Conservation (phyloP, 2,797 vertebrate genomes). For the Remorina albescens region DNA sequence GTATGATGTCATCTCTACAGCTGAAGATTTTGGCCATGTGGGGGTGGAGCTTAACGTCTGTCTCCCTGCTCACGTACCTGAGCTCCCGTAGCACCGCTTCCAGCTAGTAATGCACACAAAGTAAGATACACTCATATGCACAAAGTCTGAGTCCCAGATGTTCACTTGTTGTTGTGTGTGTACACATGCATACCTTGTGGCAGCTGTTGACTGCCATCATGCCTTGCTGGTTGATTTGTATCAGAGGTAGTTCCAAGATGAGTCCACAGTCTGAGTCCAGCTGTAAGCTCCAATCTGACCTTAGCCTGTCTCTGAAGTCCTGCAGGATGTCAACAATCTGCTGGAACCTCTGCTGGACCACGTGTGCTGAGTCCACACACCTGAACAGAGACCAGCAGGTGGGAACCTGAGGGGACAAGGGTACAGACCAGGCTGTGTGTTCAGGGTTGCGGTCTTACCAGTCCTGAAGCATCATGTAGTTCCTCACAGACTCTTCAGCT, state of each 20-base stretch:
- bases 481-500: not conserved
- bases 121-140: not conserved
- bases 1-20: conserved; percentile 49
- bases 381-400: conserved; percentile 49
- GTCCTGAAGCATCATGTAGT: not conserved
- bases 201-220: conserved; percentile 82
- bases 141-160: too few relatives aligned
- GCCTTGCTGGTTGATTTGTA: conserved; percentile 48
- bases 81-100: conserved; percentile 81
- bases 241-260: conserved; percentile 83
- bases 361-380: conserved; percentile 54
- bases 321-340: conserved; percentile 74
- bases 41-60: conserved; percentile 7
- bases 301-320: conserved; percentile 3
- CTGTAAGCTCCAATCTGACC: conserved; percentile 68
- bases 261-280: conserved; percentile 76
- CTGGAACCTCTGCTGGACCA: conserved; percentile 69
- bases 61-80: conserved; percentile 80
- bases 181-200: conserved; percentile 72
- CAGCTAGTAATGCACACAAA: conserved; percentile 68
- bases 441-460: conserved; percentile 22
- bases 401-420: not conserved
- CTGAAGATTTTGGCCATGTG: conserved; percentile 66
- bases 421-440: not conserved
- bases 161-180: too few relatives aligned